A percentile compares a stretch with the other conserved stretches of the same genome.
These are phyloP conservation scores for Sthenelais limicola DNA, from an alignment of 2,888 invertebrate genomes.

Conservation along the genomic window DNA sequence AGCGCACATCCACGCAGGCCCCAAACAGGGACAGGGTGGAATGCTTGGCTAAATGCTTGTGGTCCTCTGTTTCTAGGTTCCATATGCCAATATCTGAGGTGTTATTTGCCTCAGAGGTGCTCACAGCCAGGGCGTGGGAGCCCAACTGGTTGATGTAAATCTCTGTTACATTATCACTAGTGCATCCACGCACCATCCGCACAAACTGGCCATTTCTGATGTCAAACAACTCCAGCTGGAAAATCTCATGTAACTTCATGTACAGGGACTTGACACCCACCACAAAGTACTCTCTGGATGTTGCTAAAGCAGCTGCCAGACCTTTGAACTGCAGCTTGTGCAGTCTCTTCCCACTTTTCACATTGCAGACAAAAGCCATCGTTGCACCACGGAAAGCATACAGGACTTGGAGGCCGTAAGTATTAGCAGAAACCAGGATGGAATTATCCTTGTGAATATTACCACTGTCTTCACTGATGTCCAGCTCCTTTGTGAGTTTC, in stretches of 20 bases:
- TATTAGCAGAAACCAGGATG: constrained; percentile 58
- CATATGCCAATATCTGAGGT: constrained; percentile 68
- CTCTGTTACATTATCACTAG: constrained; percentile 60
- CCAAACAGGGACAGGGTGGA: constrained; percentile 60
- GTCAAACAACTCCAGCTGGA: constrained; percentile 67
- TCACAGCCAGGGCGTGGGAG: constrained; percentile 66
- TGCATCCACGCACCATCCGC: constrained; percentile 66
- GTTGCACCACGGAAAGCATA: constrained; percentile 64
- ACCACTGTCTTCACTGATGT: constrained; percentile 54
- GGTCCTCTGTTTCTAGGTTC: constrained; percentile 71
- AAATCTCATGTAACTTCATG: constrained; percentile 64
- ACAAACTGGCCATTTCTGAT: constrained; percentile 61
- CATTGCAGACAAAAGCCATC: constrained; percentile 62
- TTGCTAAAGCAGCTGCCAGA: constrained; percentile 63
- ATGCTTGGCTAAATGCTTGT: constrained; percentile 70
- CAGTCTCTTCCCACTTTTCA: constrained; percentile 60
- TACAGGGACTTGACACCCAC: constrained; percentile 64
- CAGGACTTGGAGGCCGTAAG: constrained; percentile 61
- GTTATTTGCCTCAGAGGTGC: constrained; percentile 58
- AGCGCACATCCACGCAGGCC: constrained; percentile 65
- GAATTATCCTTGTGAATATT: constrained; percentile 64
- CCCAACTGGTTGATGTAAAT: constrained; percentile 63
- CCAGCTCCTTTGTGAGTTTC: constrained; percentile 33
- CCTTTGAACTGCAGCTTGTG: constrained; percentile 60
- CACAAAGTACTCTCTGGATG: constrained; percentile 66